Base-by-base conservation (phyloP, 2,888 invertebrate species). In the Ormyrus labotus region DNA sequence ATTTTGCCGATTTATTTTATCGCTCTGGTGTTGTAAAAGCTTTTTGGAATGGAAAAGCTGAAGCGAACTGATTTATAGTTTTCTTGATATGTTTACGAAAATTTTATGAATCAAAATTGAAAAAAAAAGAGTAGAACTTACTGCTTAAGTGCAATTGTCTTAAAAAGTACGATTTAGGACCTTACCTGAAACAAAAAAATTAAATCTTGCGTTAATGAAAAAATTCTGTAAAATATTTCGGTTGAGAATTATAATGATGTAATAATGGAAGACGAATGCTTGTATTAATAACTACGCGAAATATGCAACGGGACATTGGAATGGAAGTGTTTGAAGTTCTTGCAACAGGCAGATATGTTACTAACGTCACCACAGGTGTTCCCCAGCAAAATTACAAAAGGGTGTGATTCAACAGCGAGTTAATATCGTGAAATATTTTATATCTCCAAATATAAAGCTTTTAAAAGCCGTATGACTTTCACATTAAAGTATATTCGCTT, bases 131-230 rank as follows among this genome's bases (percentile, higher is more conserved):
- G 7, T 51, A 11, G 13, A 47, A 72, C 72, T 72, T 72, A 63
- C 72, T 47, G 55, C 13, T 63, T 13, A 51, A 61, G 19, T n/a
- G 45, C 61, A 63, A 58, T 11, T 47, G 48, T 45, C 47, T 10
- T 19, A 6, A 2, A 7, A 5, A n/a, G 6, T 13, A 2, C 65
- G 34, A 34, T 34, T 34, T 34, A 64, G 48, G 47, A 2, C 11
- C 2, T 68, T 76, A 76, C 75, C 75, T 68, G 68, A 10, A 68
- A 68, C 74, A 60, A 19, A 57, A 61, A 58, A 75, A 51, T 13
- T 47, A 5, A 55, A 64, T 55, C 47, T 58, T 50, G n/a, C 19
- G 3, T 65, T 65, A 65, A n/a, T 34, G 34, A 34, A 34, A 50
- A 63, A 63, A 5, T 11, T 58, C 10, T 2, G 61, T 34, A 34